A percentile compares a stretch with the other conserved stretches of the same genome.
These are phyloP conservation scores for Bombus haemorrhoidalis DNA, from an alignment of 1,140 invertebrate species.

Conservation along the genomic window DNA sequence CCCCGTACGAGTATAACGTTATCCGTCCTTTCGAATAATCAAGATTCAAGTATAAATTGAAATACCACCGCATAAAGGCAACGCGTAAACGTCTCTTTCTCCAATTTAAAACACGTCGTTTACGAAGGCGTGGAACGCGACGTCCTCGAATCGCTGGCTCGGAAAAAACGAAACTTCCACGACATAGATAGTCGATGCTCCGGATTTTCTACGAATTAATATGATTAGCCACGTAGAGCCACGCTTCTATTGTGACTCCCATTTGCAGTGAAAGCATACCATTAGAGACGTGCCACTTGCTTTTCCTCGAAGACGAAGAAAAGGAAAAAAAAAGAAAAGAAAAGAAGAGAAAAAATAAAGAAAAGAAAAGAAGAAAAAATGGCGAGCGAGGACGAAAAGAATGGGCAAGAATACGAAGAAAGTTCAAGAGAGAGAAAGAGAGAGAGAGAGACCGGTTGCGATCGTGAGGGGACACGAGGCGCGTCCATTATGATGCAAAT, in stretches of 20 bases:
- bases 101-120: background rate
- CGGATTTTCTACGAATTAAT: constrained; percentile 27
- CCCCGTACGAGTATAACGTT: too few species aligned
- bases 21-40: too few species aligned
- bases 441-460: background rate
- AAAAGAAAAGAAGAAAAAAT: background rate
- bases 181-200: background rate
- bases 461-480: background rate
- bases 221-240: constrained; percentile 12
- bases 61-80: too few species aligned
- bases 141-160: constrained; percentile 17
- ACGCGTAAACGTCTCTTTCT: background rate
- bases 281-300: constrained; percentile 45
- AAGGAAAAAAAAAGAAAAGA: too few species aligned
- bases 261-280: constrained; percentile 35
- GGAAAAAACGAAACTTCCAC: constrained; percentile 12
- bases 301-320: constrained; percentile 10
- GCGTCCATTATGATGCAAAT: constrained; percentile 58
- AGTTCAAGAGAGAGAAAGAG: background rate
- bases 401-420: too few species aligned
- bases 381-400: background rate
- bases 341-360: background rate
- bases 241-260: constrained; percentile 15
- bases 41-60: too few species aligned
- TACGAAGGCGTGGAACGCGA: background rate